Conservation (phyloP, 1,140 invertebrate species). For the Lepidostoma basale region DNA sequence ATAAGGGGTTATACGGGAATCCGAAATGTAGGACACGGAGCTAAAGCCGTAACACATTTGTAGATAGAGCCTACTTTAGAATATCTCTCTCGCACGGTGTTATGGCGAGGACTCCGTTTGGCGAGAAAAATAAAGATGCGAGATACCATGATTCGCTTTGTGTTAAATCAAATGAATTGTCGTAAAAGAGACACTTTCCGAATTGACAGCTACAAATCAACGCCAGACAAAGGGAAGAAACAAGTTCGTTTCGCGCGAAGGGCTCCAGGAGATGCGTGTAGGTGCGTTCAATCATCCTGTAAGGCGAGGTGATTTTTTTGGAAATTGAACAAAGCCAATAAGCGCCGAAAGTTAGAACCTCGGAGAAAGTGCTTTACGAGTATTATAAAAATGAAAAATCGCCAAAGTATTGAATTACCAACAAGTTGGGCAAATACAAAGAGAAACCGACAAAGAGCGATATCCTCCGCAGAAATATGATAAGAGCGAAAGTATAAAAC, state of each 20-base stretch:
- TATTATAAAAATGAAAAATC: conserved; percentile 4
- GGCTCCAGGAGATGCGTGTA: no score
- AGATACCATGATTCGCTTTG: conserved; percentile 22
- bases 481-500: conserved; percentile 30
- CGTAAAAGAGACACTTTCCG: conserved; percentile 23
- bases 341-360: no score
- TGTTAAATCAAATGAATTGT: conserved; percentile 27
- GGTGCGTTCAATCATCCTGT: no score
- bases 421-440: conserved; percentile 4
- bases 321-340: no score
- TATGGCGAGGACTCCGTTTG: conserved; percentile 17
- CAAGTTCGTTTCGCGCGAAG: no score
- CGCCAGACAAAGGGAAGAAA: not conserved
- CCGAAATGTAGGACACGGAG: conserved; percentile 16
- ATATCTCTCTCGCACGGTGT: not conserved
- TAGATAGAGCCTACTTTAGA: conserved; percentile 17
- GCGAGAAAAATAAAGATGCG: conserved; percentile 25
- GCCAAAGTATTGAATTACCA: conserved; percentile 22
- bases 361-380: not conserved
- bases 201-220: conserved; percentile 28
- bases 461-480: conserved; percentile 26
- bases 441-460: conserved; percentile 20
- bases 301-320: no score
- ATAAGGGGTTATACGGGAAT: conserved; percentile 27
- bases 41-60: conserved; percentile 23